Evolutionary conservation across 2,888 invertebrate species (phyloP), one percentile per base, ranked within the genome.

Genomic region (Dione vanillae): DNA sequence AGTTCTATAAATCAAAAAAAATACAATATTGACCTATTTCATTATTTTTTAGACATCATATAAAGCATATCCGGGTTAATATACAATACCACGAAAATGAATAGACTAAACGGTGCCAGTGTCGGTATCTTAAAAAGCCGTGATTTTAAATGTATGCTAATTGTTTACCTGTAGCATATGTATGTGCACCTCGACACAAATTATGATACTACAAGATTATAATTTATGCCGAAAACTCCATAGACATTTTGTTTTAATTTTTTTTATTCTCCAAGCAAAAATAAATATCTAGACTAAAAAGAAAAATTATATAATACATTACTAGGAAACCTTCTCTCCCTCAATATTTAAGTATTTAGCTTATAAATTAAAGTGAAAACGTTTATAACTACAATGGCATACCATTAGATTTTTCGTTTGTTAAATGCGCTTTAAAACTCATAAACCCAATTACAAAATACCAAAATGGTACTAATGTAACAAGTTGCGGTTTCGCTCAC

Each of bases 131-230:
- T 81, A 85, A 89, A 90, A 83, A 78, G 75, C 41, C 67, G 75
- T 69, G 66, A 70, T 76, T 78, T 85, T 81, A 78, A 81, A 89
- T 84, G 81, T 92, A 92, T 92, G 90, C 74, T 91, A 91, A 92
- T 92, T 91, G 90, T 89, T 92, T 91, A 91, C 87, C 88, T n/a
- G 90, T 90, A 82, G 86, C 88, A 79, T 90, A 89, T 89, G 90
- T 90, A 89, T 89, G 90, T 85, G 86, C 85, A 83, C 86, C 88
- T 89, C 88, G 80, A 80, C 78, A 85, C 83, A 83, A 82, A 79
- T 81, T 83, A 85, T 86, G 86, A 81, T 89, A 81, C 78, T 76
- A 77, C 79, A 83, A 83, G 77, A 79, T 3, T 5, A 27, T 27
- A 27, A 27, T 27, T 27, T 27, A 5, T 27, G 27, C 72, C 74